These are phyloP conservation scores for Horisme vitalbata DNA, from an alignment of 2,888 invertebrate species.

Conservation along the genomic window DNA sequence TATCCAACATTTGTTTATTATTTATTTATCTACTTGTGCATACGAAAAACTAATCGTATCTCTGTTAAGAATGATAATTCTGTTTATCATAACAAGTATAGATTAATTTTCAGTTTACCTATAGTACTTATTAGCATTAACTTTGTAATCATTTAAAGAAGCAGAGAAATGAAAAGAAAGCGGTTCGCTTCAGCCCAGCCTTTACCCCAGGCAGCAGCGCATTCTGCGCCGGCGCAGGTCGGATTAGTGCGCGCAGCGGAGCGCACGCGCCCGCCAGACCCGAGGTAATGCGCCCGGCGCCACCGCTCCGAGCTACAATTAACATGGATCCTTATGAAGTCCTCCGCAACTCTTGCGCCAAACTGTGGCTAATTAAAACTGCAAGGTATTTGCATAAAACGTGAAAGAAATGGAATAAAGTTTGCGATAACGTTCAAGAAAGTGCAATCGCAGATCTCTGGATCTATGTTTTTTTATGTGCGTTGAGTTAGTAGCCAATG, in stretches of 20 bases:
- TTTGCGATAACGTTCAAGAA: neutral
- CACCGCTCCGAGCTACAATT: conserved; percentile 31
- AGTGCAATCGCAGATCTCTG: neutral
- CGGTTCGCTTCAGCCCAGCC: conserved; percentile 5
- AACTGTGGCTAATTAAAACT: conserved; percentile 25
- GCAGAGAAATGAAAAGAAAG: too few relatives aligned
- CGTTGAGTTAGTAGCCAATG: too few relatives aligned
- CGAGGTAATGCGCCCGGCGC: conserved; percentile 71
- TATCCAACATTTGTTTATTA: too few relatives aligned
- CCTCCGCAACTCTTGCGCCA: conserved; percentile 4
- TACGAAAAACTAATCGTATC: too few relatives aligned
- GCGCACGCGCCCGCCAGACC: conserved; percentile 76
- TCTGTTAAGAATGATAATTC: too few relatives aligned
- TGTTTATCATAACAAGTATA: too few relatives aligned
- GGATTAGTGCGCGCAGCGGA: conserved; percentile 54
- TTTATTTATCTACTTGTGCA: too few relatives aligned
- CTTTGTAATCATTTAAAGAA: too few relatives aligned
- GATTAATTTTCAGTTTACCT: too few relatives aligned
- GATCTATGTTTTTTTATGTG: too few relatives aligned
- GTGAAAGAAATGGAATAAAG: neutral
- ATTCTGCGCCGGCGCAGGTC: conserved; percentile 42
- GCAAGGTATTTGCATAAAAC: conserved; percentile 13
- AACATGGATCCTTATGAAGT: conserved; percentile 13
- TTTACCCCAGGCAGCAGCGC: neutral
- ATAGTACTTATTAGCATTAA: too few relatives aligned